Conservation (phyloP, 2,797 vertebrate species). For the Squalus acanthias region DNA sequence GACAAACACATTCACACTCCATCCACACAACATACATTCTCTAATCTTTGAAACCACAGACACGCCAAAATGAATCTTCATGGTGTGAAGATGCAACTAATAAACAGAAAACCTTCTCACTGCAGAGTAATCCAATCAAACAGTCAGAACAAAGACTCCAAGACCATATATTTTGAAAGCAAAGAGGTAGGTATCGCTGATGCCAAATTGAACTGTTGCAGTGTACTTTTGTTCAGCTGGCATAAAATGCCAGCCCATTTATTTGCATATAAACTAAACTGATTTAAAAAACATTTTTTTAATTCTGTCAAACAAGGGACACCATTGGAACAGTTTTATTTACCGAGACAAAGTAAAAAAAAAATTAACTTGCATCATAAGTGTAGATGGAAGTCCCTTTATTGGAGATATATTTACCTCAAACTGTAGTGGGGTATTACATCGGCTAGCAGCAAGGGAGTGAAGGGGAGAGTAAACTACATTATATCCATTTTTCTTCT, state of each 20-base stretch:
- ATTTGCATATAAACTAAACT: not conserved
- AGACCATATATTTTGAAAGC: not conserved
- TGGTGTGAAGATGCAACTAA: not conserved
- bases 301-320: not conserved
- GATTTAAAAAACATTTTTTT: not conserved
- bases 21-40: not conserved
- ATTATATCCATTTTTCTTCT: slow-evolving; percentile 69
- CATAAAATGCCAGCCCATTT: not conserved
- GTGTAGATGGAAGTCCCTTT: not conserved
- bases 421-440: slow-evolving; percentile 95
- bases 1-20: not conserved
- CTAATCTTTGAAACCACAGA: not conserved
- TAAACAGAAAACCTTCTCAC: not conserved
- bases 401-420: slow-evolving; percentile 65
- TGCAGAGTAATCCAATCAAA: not conserved
- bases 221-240: not conserved
- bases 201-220: not conserved
- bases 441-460: slow-evolving; percentile 85
- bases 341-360: not conserved
- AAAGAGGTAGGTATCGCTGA: not conserved
- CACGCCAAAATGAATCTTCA: not conserved
- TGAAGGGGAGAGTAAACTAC: slow-evolving; percentile 78
- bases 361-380: not conserved
- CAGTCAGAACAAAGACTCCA: not conserved
- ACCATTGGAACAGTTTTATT: slow-evolving; percentile 31